These are phyloP conservation scores for Vulpes vulpes DNA, from an alignment of 2,113 vertebrate genomes.

Conservation along the genomic window DNA sequence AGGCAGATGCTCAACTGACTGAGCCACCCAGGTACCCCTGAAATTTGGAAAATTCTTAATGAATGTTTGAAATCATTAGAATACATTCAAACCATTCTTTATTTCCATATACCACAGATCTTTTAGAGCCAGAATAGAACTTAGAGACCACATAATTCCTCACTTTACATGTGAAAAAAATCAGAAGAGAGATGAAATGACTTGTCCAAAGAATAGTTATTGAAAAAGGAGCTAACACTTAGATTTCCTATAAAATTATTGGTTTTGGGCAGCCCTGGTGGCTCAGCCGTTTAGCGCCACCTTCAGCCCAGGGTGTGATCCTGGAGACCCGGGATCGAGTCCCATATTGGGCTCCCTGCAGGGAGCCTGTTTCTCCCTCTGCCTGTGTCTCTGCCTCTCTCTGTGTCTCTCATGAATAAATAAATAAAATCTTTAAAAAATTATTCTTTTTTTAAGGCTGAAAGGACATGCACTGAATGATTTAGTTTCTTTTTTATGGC, in stretches of 20 bases:
- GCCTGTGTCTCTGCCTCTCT: no score
- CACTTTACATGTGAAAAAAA: constrained; percentile 46
- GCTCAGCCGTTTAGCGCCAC: no score
- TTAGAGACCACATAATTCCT: neutral
- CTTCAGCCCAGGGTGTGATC: no score
- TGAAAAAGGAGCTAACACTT: constrained; percentile 29
- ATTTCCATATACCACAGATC: constrained; percentile 10
- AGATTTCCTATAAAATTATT: constrained; percentile 35
- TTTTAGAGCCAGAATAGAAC: constrained; percentile 7
- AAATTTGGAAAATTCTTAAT: constrained; percentile 52
- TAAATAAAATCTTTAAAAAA: no score
- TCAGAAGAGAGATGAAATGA: constrained; percentile 20
- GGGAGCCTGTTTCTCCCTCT: no score
- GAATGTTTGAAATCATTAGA: constrained; percentile 17
- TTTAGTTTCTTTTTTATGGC: constrained; percentile 20
- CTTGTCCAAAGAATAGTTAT: neutral
- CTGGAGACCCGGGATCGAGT: no score
- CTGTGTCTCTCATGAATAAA: no score
- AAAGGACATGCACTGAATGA: constrained; percentile 29
- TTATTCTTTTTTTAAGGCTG: neutral
- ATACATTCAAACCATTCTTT: neutral
- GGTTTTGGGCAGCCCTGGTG: no score
- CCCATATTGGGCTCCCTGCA: no score
- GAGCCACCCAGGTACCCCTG: neutral
- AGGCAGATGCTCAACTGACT: neutral